Conservation (phyloP, 2,113 vertebrate genomes). For the Charadrius vociferus region DNA sequence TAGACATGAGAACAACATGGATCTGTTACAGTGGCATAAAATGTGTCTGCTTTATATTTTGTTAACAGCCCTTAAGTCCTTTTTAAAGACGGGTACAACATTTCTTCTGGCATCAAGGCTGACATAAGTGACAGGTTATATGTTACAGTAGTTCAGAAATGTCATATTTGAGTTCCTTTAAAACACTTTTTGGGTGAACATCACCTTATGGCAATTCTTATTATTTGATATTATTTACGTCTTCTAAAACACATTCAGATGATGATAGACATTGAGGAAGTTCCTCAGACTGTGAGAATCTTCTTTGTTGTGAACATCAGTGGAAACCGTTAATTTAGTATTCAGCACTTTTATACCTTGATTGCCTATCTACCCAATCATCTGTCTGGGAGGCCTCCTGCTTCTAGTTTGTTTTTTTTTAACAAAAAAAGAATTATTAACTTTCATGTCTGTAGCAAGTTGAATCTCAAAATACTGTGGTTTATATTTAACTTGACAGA, state of each 20-base stretch:
- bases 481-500: not conserved
- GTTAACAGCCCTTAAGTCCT: not conserved
- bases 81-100: not conserved
- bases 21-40: not conserved
- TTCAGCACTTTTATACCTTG: not conserved
- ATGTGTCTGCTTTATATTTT: not conserved
- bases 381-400: not conserved
- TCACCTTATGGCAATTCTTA: not conserved
- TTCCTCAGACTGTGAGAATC: not conserved
- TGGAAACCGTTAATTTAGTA: not conserved
- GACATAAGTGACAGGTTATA: not conserved
- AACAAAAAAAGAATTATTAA: not conserved
- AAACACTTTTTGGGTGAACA: not conserved
- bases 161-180: not conserved
- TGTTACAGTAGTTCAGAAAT: not conserved
- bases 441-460: not conserved
- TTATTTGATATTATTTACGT: not conserved
- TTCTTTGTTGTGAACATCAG: not conserved
- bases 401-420: not conserved
- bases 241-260: not conserved
- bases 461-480: not conserved
- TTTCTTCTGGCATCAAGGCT: not conserved
- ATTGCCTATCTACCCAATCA: not conserved
- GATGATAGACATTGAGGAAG: not conserved
- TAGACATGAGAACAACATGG: not conserved